Conservation (phyloP, 2,888 invertebrate species). For the Sarcophaga subvicina region DNA sequence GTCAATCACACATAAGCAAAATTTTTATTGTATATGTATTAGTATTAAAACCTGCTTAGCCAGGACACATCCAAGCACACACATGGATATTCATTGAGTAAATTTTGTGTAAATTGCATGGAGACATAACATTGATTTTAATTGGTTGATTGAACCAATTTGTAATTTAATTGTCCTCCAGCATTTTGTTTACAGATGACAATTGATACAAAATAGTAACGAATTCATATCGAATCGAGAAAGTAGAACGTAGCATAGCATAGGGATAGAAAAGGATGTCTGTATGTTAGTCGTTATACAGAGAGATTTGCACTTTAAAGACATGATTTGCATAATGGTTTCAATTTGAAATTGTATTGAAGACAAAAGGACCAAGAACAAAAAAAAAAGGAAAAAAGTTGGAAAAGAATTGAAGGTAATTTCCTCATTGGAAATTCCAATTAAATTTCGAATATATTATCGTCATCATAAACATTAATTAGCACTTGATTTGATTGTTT, state of each 20-base stretch:
- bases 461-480: neutral
- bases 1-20: too few species aligned
- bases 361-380: neutral
- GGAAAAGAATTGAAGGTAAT: neutral
- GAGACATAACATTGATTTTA: slow-evolving; percentile 58
- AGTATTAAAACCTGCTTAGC: neutral
- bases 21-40: neutral
- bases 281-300: neutral
- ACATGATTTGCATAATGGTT: slow-evolving; percentile 65
- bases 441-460: neutral
- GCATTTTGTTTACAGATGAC: slow-evolving; percentile 55
- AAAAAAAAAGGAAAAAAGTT: neutral
- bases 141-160: slow-evolving; percentile 68
- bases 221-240: slow-evolving; percentile 24
- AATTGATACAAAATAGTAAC: slow-evolving; percentile 62
- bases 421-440: neutral
- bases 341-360: neutral
- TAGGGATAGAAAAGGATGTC: neutral
- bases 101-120: slow-evolving; percentile 4
- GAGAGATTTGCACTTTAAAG: slow-evolving; percentile 32
- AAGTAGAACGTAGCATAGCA: neutral
- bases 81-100: neutral
- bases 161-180: slow-evolving; percentile 64
- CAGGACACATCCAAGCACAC: neutral
- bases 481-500: neutral